Evolutionary conservation across 2,113 vertebrate genomes (phyloP), one percentile per base, ranked within the genome.

Genomic region (Sinosuthora webbiana): DNA sequence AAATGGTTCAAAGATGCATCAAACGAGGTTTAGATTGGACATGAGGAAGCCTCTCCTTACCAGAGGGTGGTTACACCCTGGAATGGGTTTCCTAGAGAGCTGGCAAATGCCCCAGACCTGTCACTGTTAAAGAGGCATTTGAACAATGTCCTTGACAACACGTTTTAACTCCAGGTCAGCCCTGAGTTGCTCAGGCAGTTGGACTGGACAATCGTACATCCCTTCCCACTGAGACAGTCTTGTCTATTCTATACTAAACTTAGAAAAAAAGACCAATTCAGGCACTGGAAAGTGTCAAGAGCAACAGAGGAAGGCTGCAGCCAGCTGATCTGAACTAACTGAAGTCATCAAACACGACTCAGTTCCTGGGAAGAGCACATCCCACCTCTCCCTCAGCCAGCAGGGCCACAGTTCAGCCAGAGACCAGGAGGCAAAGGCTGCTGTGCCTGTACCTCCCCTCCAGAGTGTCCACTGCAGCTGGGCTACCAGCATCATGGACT

Each of bases 381-480:
- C 65, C 24, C 64, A 45, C 37, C 59, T 53, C 52, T 14, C 39
- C 15, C 19, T 44, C 30, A 33, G n/a, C 42, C 62, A 52, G 24
- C 0, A 0, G 42, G 67, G 41, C 74, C 45, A 30, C 1, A 21
- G 84, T 3, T 37, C 15, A 39, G 81, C 22, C 73, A 42, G 13
- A 63, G 31, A 53, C 13, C 16, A 14, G 44, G 30, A 70, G 35
- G 44, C 47, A 87, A 50, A 71, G 37, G 52, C 39, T 8, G 14
- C 47, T 19, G 13, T 0, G 0, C 7, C 23, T 30, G 2, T 5
- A 1, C 22, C 30, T 62, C 63, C 56, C 15, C 31, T 77, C 53
- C 2, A 0, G 75, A 33, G 25, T 1, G 0, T 2, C 10, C 2
- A 1, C 53, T 65, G 82, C 62, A 5, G 3, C 56, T 2, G 2